Base-by-base conservation (phyloP, 2,113 vertebrate genomes). In the Chinchilla lanigera region DNA sequence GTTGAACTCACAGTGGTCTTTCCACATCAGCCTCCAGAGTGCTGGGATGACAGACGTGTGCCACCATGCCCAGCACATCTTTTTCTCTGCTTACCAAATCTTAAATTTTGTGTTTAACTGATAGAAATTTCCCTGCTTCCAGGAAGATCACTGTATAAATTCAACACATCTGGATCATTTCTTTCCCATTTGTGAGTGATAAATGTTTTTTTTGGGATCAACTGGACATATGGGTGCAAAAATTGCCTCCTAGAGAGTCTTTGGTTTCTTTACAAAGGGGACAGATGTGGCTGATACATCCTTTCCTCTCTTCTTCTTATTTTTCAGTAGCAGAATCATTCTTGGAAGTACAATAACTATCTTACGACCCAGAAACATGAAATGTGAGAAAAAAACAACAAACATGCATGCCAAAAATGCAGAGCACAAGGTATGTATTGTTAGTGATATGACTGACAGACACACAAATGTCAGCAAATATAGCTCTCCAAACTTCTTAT, bases 241-340 rank as follows among this genome's bases (percentile, higher is more conserved):
- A 94, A 83, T 16, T 77, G 3, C 0, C 35, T 89, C 41, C 58
- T 58, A 33, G 19, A 7, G 19, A 69, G 0, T 7, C 1, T 89
- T 85, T 85, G 61, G 10, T 1, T 82, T 82, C 63, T 54, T 60
- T 35, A 63, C 5, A 90, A 85, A 69, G 19, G 35, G 38, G 5
- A n/a, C 26, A 61, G 41, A 30, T 56, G 44, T 19, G 65, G 54
- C 38, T 41, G n/a, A 80, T 47, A 71, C 16, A 30, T 5, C 2
- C 33, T 30, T 35, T 26, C 84, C 47, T 92, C 33, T 86, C 38
- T 52, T 73, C 52, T 47, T 87, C 28, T 7, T 19, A 8, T 35
- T 89, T 89, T 95, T 89, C 19, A 83, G 16, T 19, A 58, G 50
- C 33, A 22, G 60, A 93, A 91, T 16, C 13, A 89, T 38, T 8